A percentile compares a stretch with the other conserved stretches of the same genome.
Conservation (phyloP, 2,113 vertebrate species). For the Caranx melampygus region DNA sequence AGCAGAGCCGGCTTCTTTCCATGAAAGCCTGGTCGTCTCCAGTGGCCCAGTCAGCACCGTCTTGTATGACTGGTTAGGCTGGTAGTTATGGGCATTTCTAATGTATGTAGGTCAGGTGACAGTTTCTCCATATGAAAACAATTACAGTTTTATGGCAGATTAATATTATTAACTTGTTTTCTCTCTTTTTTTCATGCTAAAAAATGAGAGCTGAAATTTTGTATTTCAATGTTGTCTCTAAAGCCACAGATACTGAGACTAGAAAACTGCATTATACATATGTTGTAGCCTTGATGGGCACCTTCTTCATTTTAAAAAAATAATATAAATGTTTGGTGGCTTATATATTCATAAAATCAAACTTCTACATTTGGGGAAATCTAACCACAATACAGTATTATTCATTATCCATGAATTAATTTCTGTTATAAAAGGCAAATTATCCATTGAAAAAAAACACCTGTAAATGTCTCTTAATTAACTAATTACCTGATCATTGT, state of each 20-base stretch:
- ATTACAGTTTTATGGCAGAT: neutral
- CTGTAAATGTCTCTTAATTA: neutral
- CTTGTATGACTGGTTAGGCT: slow-evolving; percentile 35
- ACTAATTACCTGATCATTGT: neutral
- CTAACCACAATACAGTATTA: neutral
- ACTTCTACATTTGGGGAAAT: neutral
- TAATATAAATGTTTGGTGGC: neutral
- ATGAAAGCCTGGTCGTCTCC: slow-evolving; percentile 64
- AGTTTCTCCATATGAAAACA: neutral
- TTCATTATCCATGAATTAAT: neutral
- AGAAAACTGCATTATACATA: neutral
- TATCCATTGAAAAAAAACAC: neutral
- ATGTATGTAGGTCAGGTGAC: slow-evolving; percentile 33
- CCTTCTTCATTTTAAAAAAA: neutral
- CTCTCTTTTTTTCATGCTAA: neutral
- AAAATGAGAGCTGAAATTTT: neutral
- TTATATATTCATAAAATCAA: neutral
- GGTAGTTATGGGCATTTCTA: slow-evolving; percentile 1
- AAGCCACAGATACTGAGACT: neutral
- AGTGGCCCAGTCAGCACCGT: slow-evolving; percentile 36
- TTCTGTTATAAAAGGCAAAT: neutral
- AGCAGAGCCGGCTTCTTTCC: slow-evolving; percentile 48
- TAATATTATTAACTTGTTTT: neutral
- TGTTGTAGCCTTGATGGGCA: neutral
- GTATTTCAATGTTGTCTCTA: neutral